Percentiles rank a stretch among this genome's conserved stretches.
Conservation (phyloP, 2,113 vertebrate genomes). For the Centropus bengalensis region DNA sequence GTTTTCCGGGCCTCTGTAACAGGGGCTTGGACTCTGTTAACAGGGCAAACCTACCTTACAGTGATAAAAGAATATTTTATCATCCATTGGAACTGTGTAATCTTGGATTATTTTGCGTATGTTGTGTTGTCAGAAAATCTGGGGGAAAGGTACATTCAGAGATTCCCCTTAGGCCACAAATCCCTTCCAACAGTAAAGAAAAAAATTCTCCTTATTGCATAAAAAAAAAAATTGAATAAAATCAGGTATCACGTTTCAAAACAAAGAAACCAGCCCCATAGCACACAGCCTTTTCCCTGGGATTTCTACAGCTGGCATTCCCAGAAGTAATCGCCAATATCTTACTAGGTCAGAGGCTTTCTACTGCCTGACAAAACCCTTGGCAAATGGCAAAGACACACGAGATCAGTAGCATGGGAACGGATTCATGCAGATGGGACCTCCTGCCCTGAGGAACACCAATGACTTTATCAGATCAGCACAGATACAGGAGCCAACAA, state of each 20-base stretch:
- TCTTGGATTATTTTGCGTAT: neutral
- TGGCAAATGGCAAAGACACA: neutral
- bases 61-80: neutral
- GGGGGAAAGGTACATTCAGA: neutral
- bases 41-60: neutral
- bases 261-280: neutral
- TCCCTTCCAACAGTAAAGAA: neutral
- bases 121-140: neutral
- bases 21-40: neutral
- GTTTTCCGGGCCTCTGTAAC: neutral
- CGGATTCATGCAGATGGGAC: neutral
- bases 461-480: neutral
- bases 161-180: neutral
- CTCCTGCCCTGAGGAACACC: neutral
- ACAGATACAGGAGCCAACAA: neutral
- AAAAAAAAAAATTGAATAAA: neutral
- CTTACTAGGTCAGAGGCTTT: neutral
- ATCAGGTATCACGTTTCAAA: neutral
- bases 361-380: neutral
- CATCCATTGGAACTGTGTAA: neutral
- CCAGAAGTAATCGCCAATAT: neutral
- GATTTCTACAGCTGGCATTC: neutral
- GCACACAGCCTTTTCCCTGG: neutral
- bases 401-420: neutral
- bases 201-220: neutral